Evolutionary conservation across 2,113 vertebrate genomes (phyloP), one percentile per base, ranked within the genome.

Genomic region (Dicerorhinus sumatrensis): DNA sequence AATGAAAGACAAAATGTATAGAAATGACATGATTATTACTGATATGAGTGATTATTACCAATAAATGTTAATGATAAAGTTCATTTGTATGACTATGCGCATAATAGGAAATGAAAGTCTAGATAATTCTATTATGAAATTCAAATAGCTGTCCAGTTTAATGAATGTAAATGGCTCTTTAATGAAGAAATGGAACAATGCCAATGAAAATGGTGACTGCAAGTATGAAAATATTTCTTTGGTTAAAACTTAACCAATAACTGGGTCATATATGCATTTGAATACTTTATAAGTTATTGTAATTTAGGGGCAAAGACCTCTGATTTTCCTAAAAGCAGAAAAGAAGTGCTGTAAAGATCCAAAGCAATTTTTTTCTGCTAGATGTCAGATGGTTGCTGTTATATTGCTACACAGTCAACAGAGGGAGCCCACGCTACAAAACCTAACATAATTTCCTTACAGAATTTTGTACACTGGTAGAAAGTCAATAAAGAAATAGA

Each of bases 371-470:
- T 13, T 94, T 93, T 85, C 51, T 82, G 39, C 17, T 25, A 4
- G 33, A 16, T 83, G 23, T 60, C 51, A 39, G 77, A 89, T 48
- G 18, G 18, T 80, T 63, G 70, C 65, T 95, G 67, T 96, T 82
- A 88, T 89, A 65, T 83, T 92, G 94, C 58, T 89, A 75, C n/a
- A 33, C 58, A 65, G 33, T 90, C 97, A 97, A 94, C 80, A 98
- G 97, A 95, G 94, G 98, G 93, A 96, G 93, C 80, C 46, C 84
- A 92, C 76, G 94, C 73, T 42, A 84, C 27, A 96, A 97, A 97
- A 90, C 84, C 70, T 91, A 75, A 69, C 39, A 83, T 42, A 70
- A 80, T 79, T 96, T 85, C 51, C 70, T 69, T 54, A 83, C 8
- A 69, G 39, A 70, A 79, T 88, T 72, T 69, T 88, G 46, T 79